Base-by-base conservation (phyloP, 2,888 invertebrate genomes). In the Acutogordius australiensis region DNA sequence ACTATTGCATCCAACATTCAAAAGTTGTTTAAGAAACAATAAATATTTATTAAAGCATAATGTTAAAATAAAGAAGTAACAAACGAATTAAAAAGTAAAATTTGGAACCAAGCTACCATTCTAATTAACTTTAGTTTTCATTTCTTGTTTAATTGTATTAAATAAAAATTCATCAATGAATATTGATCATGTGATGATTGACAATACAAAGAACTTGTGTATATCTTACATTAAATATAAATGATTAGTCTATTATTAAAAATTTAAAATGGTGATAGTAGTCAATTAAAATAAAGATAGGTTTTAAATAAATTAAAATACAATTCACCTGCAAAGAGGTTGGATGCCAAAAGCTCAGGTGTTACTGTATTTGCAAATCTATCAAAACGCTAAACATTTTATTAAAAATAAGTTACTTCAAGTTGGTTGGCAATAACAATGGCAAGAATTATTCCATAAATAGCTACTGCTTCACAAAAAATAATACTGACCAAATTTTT, bases 401-500 rank as follows among this genome's bases (percentile, higher is more conserved):
- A 37, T 37, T 18, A 37, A 13, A 37, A 13, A 37, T 37, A 37
- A 37, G 18, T n/a, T 18, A 59, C 70, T 61, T 67, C 64, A 29
- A 85, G 73, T 70, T 80, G 78, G 65, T 86, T 86, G 45, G 85
- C 84, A 62, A 97, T 77, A 45, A 97, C 90, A 70, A 97, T 94
- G 57, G 97, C 91, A 67, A 91, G 88, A 68, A 97, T 97, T 64
- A 97, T 78, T 29, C 97, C 97, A 73, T 97, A 97, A 73, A 97
- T 97, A 64, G 97, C 97, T 1, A 97, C 97, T 64, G 97, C 97
- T 75, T 99, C 97, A 71, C 97, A 97, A 77, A 97, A 97, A 73
- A 97, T 97, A 66, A 97, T 90, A 60, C 91, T 94, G 70, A 97
- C 90, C 70, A 99, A 79, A 74, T 99, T 99, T 75, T 97, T 97